phyloP scores from a whole-genome alignment of 2,888 invertebrate genomes.

The Spodoptera picta region DNA sequence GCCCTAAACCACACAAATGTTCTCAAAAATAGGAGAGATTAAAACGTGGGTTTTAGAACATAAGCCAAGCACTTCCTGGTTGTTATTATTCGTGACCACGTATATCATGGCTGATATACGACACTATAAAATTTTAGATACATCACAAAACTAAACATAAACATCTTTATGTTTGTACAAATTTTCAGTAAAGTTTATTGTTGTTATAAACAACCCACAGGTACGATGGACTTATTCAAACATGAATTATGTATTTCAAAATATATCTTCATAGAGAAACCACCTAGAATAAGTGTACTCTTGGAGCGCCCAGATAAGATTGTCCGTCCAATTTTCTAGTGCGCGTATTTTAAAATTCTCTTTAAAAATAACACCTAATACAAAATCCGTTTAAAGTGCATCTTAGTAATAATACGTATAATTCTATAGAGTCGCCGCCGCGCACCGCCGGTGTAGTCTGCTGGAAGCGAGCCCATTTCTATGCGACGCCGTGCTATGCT shows the following conservation, averaged over 20 bases:
- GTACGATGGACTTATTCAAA: conserved; percentile 7
- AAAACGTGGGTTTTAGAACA: conserved; percentile 8
- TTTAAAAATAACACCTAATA: conserved; percentile 51
- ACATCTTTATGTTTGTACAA: conserved; percentile 31
- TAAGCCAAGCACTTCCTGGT: conserved; percentile 4
- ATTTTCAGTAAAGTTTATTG: conserved; percentile 28
- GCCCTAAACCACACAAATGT: conserved; percentile 10
- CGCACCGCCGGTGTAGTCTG: conserved; percentile 40
- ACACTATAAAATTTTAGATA: conserved; percentile 25
- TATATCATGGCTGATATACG: conserved; percentile 19
- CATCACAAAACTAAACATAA: conserved; percentile 37
- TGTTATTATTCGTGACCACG: conserved; percentile 10
- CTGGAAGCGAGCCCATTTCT: conserved; percentile 61
- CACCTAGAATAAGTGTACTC: neutral
- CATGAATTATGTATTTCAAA: neutral
- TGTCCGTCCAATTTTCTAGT: conserved; percentile 14
- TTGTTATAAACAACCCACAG: conserved; percentile 19
- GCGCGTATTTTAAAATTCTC: conserved; percentile 29
- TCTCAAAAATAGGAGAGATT: conserved; percentile 15
- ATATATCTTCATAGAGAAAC: conserved; percentile 14
- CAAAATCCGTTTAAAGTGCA: conserved; percentile 55
- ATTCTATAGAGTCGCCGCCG: conserved; percentile 41
- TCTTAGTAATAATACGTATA: conserved; percentile 56
- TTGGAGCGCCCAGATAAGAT: neutral
- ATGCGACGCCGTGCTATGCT: conserved; percentile 49